Evolutionary conservation across 2,797 vertebrate species (phyloP).

Genomic region (Syngnathus acus): DNA sequence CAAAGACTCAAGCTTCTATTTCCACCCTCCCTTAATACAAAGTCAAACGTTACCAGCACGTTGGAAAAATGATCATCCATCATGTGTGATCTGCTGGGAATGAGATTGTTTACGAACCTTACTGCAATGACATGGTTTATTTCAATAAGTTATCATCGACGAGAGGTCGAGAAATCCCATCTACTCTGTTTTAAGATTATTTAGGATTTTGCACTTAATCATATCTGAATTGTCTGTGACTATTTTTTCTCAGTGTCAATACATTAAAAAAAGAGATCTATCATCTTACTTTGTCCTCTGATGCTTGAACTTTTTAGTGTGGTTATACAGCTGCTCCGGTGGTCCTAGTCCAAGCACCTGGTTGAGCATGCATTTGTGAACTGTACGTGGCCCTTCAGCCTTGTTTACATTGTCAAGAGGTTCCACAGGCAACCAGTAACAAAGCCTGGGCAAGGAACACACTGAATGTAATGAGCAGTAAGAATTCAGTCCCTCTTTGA

Average conservation of each 20-base stretch:
- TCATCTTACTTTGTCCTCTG: conserved; percentile 33
- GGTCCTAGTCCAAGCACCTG: conserved; percentile 51
- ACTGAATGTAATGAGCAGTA: conserved; percentile 24
- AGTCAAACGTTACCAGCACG: conserved; percentile 39
- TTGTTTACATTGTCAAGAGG: conserved; percentile 62
- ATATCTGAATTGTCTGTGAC: background rate
- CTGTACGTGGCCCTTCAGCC: conserved; percentile 43
- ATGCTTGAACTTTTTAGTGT: conserved; percentile 36
- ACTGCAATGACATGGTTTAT: background rate
- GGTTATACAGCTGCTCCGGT: conserved; percentile 51
- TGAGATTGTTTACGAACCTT: conserved; percentile 19
- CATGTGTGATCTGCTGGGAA: conserved; percentile 25
- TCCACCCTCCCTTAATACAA: conserved; percentile 13
- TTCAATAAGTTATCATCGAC: background rate
- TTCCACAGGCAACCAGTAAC: conserved; percentile 49
- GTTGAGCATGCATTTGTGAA: conserved; percentile 39
- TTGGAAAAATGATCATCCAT: conserved; percentile 11
- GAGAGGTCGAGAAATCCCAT: background rate
- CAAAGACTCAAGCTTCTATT: conserved; percentile 31
- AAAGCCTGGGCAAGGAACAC: conserved; percentile 34
- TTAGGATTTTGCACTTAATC: background rate
- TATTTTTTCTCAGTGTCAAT: background rate
- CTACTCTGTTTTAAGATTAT: background rate
- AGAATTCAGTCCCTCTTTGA: conserved; percentile 21
- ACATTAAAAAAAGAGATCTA: background rate